Evolutionary conservation across 2,888 invertebrate genomes (phyloP), one percentile per base, ranked within the genome.

Genomic region (Xanthorhoe designata): DNA sequence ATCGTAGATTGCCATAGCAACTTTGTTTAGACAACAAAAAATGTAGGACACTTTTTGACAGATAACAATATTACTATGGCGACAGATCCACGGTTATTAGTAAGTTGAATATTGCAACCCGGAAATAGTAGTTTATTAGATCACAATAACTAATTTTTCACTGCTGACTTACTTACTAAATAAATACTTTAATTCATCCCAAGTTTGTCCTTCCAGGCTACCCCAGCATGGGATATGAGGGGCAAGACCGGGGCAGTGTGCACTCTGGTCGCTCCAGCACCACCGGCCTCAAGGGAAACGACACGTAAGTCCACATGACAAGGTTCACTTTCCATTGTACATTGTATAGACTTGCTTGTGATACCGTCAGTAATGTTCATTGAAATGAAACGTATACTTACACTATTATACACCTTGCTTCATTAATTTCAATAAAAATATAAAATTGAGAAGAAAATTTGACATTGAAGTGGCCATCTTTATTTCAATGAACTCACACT

Each of bases 231-330:
- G 78, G 77, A 42, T 86, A 85, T 84, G 88, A 82, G 50, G 72
- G 76, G 72, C 38, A 96, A 77, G 97, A 96, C 73, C 94, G 97
- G 73, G 96, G 95, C 70, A 96, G 96, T 77, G 96, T 97, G 61
- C 97, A 97, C 92, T 97, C 97, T 17, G 97, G 97, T 54, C 95
- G 97, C 75, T 97, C 97, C 89, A 97, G 97, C 68, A 95, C 96
- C 75, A 96, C 96, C 84, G 96, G 96, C 51, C 95, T 95, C 75
- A 94, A 88, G 72, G 87, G 96, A 92, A 95, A 91, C 85, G 93
- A 94, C 81, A 91, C 91, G 93, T 93, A 73, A 81, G 91, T 84
- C 53, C 64, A 53, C 45, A 35, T 18, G 64, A 51, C 18, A 32
- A 51, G 42, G 42, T 10, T 32, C 8, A 32, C 10, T 10, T 51